A percentile compares a stretch with the other conserved stretches of the same genome.
These are phyloP conservation scores for Leptestheria dahalacensis DNA, from an alignment of 1,140 invertebrate species.

Conservation along the genomic window DNA sequence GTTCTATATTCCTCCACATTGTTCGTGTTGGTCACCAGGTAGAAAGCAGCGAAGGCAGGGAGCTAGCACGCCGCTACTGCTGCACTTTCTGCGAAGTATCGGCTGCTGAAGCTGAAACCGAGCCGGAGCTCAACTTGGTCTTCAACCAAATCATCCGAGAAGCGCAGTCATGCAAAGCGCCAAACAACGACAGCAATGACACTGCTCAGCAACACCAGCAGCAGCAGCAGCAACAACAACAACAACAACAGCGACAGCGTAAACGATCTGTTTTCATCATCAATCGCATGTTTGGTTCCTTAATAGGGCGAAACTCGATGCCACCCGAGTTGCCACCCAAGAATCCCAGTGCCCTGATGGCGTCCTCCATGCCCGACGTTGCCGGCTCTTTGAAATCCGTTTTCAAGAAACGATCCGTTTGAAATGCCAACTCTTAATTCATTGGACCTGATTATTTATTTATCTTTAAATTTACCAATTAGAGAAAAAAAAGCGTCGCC, in stretches of 20 bases:
- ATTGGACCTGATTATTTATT: background rate
- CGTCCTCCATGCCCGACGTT: constrained; percentile 12
- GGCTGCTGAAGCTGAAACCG: constrained; percentile 25
- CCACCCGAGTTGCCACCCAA: constrained; percentile 16
- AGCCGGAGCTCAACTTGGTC: constrained; percentile 11
- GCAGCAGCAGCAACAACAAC: background rate
- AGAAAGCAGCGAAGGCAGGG: constrained; percentile 40
- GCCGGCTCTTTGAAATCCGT: constrained; percentile 11
- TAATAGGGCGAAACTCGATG: constrained; percentile 23
- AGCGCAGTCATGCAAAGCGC: constrained; percentile 10
- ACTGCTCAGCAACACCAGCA: constrained; percentile 10
- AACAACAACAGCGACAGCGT: constrained; percentile 20
- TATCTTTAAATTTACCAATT: too few relatives aligned
- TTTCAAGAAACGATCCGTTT: constrained; percentile 13
- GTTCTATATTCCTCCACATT: background rate
- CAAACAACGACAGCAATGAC: constrained; percentile 8
- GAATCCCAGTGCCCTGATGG: constrained; percentile 4
- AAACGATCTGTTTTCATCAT: constrained; percentile 24
- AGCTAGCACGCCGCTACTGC: constrained; percentile 26
- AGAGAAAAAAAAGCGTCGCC: background rate
- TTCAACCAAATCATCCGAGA: constrained; percentile 16
- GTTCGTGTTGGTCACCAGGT: constrained; percentile 34
- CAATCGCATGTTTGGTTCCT: constrained; percentile 28
- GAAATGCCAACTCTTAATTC: background rate
- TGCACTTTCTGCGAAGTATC: constrained; percentile 30